A percentile compares a stretch with the other conserved stretches of the same genome.
Conservation (phyloP, 2,797 vertebrate genomes). For the Enteromius paludinosus region DNA sequence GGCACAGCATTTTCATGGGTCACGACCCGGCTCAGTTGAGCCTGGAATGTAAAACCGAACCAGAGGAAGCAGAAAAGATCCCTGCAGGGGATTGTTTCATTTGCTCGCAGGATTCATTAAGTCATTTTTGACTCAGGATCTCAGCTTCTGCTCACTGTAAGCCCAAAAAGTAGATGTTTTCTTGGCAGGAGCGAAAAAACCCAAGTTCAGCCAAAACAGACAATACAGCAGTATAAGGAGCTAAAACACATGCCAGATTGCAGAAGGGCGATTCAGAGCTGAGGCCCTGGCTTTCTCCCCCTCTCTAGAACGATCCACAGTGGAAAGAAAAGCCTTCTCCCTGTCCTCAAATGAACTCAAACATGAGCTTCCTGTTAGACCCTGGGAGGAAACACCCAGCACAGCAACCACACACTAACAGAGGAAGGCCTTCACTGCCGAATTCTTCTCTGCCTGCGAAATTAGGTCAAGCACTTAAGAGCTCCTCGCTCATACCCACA, state of each 20-base stretch:
- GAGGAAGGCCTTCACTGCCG: constrained; percentile 80
- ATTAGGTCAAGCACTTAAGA: constrained; percentile 85
- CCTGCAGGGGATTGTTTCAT: constrained; percentile 69
- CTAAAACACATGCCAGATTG: constrained; percentile 78
- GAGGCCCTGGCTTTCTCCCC: constrained; percentile 71
- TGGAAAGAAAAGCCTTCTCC: constrained; percentile 84
- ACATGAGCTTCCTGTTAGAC: constrained; percentile 85
- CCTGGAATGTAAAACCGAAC: constrained; percentile 67
- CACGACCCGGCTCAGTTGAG: constrained; percentile 49
- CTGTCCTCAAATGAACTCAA: constrained; percentile 90
- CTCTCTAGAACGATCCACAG: constrained; percentile 81
- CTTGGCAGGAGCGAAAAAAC: constrained; percentile 67
- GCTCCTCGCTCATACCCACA: constrained; percentile 66
- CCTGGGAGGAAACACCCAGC: constrained; percentile 82
- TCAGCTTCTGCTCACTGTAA: constrained; percentile 65
- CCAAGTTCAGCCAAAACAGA: constrained; percentile 82
- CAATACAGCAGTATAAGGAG: constrained; percentile 81
- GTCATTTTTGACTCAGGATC: constrained; percentile 69
- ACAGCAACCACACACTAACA: constrained; percentile 74
- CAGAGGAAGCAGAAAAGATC: constrained; percentile 70
- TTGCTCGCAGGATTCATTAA: constrained; percentile 72
- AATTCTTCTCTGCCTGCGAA: constrained; percentile 79
- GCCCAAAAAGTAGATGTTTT: constrained; percentile 66
- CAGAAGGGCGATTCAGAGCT: constrained; percentile 81
- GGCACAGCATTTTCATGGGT: constrained; percentile 27